Conservation (phyloP, 2,888 invertebrate genomes). For the Luperina testacea region DNA sequence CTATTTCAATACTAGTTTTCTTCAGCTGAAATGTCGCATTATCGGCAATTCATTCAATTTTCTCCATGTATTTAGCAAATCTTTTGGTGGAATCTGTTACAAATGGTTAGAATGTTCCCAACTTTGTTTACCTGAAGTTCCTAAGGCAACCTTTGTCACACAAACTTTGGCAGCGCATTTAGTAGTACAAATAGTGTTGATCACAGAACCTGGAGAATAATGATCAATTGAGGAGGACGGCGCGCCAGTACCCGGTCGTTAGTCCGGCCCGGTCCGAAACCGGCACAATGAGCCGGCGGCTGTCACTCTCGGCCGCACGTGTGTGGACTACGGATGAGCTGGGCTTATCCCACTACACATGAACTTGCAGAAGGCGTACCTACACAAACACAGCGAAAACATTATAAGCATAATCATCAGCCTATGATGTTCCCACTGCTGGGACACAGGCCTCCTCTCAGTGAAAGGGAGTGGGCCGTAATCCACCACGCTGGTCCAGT, state of each 20-base stretch:
- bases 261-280: conserved; percentile 47
- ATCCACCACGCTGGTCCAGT: not conserved
- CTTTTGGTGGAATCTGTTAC: not conserved
- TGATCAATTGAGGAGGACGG: conserved; percentile 55
- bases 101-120: not conserved
- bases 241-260: conserved; percentile 50
- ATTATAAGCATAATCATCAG: not conserved
- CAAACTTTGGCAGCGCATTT: conserved; percentile 37
- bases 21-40: not conserved
- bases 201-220: conserved; percentile 46
- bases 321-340: conserved; percentile 49
- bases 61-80: conserved; percentile 7
- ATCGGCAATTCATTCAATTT: not conserved
- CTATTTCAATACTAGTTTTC: conserved; percentile 2
- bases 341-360: not conserved
- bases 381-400: not conserved
- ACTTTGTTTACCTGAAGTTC: not conserved
- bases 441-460: not conserved
- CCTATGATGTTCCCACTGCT: not conserved
- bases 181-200: conserved; percentile 35
- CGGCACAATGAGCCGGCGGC: conserved; percentile 56
- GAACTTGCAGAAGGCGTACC: conserved; percentile 33
- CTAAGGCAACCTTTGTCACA: conserved; percentile 5
- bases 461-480: not conserved
- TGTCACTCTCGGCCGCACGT: conserved; percentile 56